Evolutionary conservation across 2,113 vertebrate genomes (phyloP), one percentile per base, ranked within the genome.

Genomic region (Pelusios castaneus): DNA sequence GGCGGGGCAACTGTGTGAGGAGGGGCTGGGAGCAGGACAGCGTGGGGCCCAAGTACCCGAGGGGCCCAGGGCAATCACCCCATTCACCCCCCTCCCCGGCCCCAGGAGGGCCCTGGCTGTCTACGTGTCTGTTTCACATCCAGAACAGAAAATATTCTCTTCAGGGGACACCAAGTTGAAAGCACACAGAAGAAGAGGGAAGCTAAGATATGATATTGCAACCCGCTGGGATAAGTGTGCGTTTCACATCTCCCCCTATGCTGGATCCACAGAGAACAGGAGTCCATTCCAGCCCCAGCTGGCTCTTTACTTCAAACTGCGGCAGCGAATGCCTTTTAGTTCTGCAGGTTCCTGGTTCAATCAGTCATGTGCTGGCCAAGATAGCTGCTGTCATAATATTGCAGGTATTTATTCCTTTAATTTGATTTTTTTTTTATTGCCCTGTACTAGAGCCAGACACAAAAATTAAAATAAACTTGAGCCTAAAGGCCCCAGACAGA

Each of bases 391-490:
- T 63, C 21, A 0, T 9, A 91, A 70, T 0, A 63, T 29, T 60
- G 75, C 49, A 21, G 73, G 38, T 73, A 86, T 4, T 2, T 13
- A 41, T 70, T 51, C 27, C 75, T 16, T 25, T 89, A 76, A 77
- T 90, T 88, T 54, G 90, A 83, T 31, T 51, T 89, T 31, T 31
- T 51, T 89, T 31, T 45, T 93, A 34, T 10, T 24, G 34, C 73
- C 76, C 38, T 75, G 41, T 14, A 54, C 31, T 43, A 78, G 14
- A 63, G 34, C 13, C 11, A 73, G 67, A 82, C 92, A 84, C 13
- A 90, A 82, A 94, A 80, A 0, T 34, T 67, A 79, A 80, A 87
- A 54, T 85, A 55, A 85, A 81, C 16, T 5, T 10, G 38, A 85
- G 47, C 25, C 41, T 25, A 91, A 67, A 38, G 17, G 34, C 8